Conservation (phyloP, 2,797 vertebrate genomes). For the Siniperca scherzeri region DNA sequence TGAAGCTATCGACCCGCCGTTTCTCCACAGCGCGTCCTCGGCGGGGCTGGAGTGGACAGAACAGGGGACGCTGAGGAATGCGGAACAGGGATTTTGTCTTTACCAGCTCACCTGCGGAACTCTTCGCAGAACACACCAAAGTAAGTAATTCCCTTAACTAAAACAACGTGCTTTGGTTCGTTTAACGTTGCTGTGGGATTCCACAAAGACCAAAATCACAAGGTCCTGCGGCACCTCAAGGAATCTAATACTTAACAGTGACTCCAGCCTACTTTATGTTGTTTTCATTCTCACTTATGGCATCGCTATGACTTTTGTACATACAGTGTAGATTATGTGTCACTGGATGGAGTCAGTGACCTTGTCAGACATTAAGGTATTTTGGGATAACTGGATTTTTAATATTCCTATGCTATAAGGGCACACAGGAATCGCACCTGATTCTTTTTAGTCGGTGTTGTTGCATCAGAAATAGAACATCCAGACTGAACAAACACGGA, state of each 20-base stretch:
- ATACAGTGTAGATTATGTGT: neutral
- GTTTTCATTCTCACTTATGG: neutral
- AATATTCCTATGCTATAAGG: neutral
- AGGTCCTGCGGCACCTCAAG: neutral
- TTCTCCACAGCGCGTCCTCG: conserved; percentile 62
- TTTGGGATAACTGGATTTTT: neutral
- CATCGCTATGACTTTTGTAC: neutral
- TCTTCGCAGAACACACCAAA: conserved; percentile 73
- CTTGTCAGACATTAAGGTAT: conserved; percentile 28
- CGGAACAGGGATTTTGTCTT: conserved; percentile 70
- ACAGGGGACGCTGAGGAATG: conserved; percentile 79
- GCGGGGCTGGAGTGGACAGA: conserved; percentile 60
- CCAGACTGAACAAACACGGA: neutral
- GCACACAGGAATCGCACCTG: neutral
- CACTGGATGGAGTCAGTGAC: conserved; percentile 35
- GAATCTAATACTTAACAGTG: neutral
- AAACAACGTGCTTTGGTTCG: neutral
- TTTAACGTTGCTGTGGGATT: neutral
- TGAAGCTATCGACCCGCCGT: conserved; percentile 32
- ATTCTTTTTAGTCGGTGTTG: neutral
- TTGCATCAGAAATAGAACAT: neutral
- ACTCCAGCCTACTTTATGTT: neutral
- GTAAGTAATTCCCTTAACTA: conserved; percentile 64
- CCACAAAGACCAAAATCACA: neutral
- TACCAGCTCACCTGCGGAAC: conserved; percentile 76